Evolutionary conservation across 2,888 invertebrate species (phyloP).

Genomic region (Megamerina dolium): DNA sequence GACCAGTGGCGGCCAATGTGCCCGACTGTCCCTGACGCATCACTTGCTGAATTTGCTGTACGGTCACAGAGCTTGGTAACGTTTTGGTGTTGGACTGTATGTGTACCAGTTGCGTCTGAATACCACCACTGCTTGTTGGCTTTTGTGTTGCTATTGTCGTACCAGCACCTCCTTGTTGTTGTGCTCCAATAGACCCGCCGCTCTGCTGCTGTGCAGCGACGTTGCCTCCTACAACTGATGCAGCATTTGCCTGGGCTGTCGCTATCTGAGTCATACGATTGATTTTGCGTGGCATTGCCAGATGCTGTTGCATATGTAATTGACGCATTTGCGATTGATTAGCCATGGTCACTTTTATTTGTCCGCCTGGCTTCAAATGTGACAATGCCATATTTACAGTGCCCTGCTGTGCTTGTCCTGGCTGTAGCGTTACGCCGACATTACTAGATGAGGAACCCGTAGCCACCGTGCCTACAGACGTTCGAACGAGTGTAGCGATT

Average conservation of each 20-base stretch:
- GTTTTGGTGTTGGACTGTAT: constrained; percentile 60
- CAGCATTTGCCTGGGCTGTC: constrained; percentile 29
- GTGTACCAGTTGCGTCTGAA: constrained; percentile 62
- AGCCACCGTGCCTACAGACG: constrained; percentile 41
- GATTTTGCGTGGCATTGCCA: constrained; percentile 55
- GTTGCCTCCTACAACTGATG: constrained; percentile 16
- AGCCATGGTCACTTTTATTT: constrained; percentile 53
- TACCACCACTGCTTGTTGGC: constrained; percentile 48
- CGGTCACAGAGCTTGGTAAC: constrained; percentile 58
- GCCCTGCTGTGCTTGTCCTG: constrained; percentile 28
- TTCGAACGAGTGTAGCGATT: constrained; percentile 46
- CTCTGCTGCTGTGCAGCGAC: constrained; percentile 27
- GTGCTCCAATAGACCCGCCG: constrained; percentile 15
- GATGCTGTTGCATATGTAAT: constrained; percentile 54
- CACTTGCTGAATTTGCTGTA: constrained; percentile 70
- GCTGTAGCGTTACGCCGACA: constrained; percentile 39
- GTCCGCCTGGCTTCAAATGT: constrained; percentile 47
- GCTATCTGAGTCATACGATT: constrained; percentile 58
- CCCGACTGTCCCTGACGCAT: constrained; percentile 58
- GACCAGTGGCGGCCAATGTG: constrained; percentile 43
- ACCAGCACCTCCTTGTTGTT: neutral
- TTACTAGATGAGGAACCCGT: constrained; percentile 22
- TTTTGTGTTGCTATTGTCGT: constrained; percentile 32
- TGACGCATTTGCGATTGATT: constrained; percentile 63
- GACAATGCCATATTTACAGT: constrained; percentile 47